phyloP scores from a whole-genome alignment of 2,888 invertebrate genomes.

The Schizaphis graminum region DNA sequence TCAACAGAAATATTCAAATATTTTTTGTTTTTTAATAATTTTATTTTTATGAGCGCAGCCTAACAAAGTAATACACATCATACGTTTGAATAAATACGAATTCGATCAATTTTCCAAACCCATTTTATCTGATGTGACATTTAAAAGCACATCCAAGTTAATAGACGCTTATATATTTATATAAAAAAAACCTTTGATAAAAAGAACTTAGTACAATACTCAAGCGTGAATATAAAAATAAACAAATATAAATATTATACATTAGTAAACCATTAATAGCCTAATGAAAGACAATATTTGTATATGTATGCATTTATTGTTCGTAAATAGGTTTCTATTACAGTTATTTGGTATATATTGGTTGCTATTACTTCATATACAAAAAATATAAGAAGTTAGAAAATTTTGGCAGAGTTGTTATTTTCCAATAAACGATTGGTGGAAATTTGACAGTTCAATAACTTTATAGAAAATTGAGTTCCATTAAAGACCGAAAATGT shows the following conservation, averaged over 20 bases:
- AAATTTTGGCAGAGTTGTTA: not conserved
- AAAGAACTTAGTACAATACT: not conserved
- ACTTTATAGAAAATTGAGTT: not conserved
- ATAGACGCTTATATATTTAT: not conserved
- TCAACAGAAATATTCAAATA: not conserved
- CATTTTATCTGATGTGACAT: slow-evolving; percentile 1
- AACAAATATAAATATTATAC: not conserved
- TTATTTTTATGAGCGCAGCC: not conserved
- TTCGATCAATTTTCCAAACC: not conserved
- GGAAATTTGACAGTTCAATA: not conserved
- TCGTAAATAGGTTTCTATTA: not conserved
- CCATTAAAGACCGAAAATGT: not conserved
- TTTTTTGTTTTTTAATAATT: not conserved
- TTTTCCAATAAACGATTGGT: not conserved
- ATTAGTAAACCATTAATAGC: not conserved
- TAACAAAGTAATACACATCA: not conserved
- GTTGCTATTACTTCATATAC: not conserved
- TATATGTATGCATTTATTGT: not conserved
- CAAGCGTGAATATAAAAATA: not conserved
- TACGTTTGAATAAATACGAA: not conserved
- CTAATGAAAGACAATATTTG: not conserved
- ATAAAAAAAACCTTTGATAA: not conserved
- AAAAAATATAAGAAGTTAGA: not conserved
- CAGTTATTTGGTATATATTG: not conserved
- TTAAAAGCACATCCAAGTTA: not conserved